Percentiles rank a stretch among this genome's conserved stretches.
These are phyloP conservation scores for Nasonia oneida DNA, from an alignment of 2,888 invertebrate genomes.

Conservation along the genomic window DNA sequence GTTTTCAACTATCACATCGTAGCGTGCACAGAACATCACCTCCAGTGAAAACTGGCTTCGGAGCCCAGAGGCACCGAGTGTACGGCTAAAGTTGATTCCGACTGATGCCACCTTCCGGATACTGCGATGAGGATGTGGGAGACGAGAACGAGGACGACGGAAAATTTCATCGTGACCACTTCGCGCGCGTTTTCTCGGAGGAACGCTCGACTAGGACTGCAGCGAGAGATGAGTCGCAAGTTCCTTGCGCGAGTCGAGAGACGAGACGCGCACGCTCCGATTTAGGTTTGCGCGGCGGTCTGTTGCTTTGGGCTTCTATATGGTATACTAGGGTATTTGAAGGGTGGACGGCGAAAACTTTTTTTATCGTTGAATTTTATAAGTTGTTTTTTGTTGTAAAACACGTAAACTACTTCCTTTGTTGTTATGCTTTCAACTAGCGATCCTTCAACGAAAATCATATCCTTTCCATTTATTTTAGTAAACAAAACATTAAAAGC, in stretches of 20 bases:
- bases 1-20: not conserved
- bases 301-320: not conserved
- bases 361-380: not conserved
- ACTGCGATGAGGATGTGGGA: not conserved
- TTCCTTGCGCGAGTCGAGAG: not conserved
- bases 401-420: not conserved
- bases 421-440: too few species aligned
- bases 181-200: not conserved
- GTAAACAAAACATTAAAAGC: too few species aligned
- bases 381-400: not conserved
- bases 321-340: not conserved
- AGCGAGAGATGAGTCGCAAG: not conserved
- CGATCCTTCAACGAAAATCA: too few species aligned
- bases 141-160: not conserved
- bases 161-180: conserved; percentile 38
- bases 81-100: conserved; percentile 58
- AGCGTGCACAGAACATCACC: conserved; percentile 66
- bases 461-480: too few species aligned
- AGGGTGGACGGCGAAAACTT: not conserved
- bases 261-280: not conserved
- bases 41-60: conserved; percentile 75
- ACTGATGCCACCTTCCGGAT: not conserved
- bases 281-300: not conserved
- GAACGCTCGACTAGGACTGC: conserved; percentile 25
- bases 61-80: conserved; percentile 76